Base-by-base conservation (phyloP, 2,113 vertebrate genomes). In the Capricornis sumatraensis region DNA sequence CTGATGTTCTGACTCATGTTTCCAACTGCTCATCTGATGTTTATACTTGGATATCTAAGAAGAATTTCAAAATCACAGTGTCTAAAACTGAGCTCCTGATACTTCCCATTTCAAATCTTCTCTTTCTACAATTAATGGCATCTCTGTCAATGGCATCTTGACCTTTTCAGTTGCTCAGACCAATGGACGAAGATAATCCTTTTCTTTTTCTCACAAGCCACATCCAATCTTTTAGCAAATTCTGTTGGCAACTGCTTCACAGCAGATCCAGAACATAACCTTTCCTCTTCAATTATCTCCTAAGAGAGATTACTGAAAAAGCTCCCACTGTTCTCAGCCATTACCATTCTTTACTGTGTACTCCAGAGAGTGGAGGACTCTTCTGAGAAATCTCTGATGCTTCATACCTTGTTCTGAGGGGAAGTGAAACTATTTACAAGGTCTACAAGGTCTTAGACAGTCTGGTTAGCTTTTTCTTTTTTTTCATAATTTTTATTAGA, bases 1-100 rank as follows among this genome's bases (percentile, higher is more conserved):
- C 58, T 88, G 76, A 96, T 96, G 67, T 96, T 93, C 95, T 98
- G 87, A 96, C 47, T 97, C 85, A 97, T 74, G 40, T 55, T 60
- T 58, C 60, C 89, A 95, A 90, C 64, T 94, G 92, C 84, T n/a
- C 94, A 45, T 86, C 87, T 94, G 52, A 84, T 17, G 45, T 43
- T 90, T 94, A 84, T n/a, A 45, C 28, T 78, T 79, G 43, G 62
- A 90, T 89, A 64, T 78, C 36, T 85, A 76, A 86, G 30, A 76
- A 74, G 12, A 21, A 91, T 91, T 92, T 87, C 33, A 89, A 96
- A 91, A 96, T 90, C 55, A 78, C 64, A 82, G 6, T 27, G 71
- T 85, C 64, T 45, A 67, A 95, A 90, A 50, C 27, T 83, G 58
- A 92, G 25, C 5, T 55, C 33, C 82, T 82, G 87, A 76, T 57